Percentiles rank a stretch among this genome's conserved stretches.
Evolutionary conservation across 2,797 vertebrate species (phyloP).

Genomic region (Mormyrops boulengeri): DNA sequence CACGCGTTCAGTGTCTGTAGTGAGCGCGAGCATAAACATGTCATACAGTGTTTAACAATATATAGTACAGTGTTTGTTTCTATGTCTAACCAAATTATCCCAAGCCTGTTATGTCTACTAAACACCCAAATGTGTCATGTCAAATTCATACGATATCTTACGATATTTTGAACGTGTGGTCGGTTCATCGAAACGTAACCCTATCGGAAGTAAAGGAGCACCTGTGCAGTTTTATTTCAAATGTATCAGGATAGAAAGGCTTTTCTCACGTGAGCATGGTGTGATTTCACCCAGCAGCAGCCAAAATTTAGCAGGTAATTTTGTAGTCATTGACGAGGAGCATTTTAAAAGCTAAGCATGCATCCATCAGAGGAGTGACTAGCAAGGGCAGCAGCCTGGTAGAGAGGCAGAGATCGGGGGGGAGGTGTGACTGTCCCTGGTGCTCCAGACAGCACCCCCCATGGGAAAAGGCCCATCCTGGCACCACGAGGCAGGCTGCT

Average conservation of each 20-base stretch:
- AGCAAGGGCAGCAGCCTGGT: no score
- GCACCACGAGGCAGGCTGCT: not conserved
- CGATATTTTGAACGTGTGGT: not conserved
- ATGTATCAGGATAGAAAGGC: not conserved
- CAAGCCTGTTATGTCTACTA: not conserved
- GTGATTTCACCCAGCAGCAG: not conserved
- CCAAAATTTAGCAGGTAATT: not conserved
- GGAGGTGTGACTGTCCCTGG: not conserved
- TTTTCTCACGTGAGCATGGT: not conserved
- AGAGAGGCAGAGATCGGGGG: not conserved
- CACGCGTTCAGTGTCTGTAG: not conserved
- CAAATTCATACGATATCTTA: not conserved
- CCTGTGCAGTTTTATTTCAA: not conserved
- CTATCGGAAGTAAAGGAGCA: not conserved
- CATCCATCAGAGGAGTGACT: not conserved
- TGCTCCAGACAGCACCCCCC: not conserved
- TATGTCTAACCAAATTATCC: not conserved
- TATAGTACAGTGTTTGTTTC: not conserved
- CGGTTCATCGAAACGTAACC: not conserved
- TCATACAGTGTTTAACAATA: not conserved
- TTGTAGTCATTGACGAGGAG: not conserved
- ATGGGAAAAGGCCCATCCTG: not conserved
- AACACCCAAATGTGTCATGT: not conserved
- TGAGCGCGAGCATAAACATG: not conserved
- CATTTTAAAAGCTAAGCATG: not conserved